Evolutionary conservation across 2,888 invertebrate species (phyloP).

Genomic region (Melipona beecheii): DNA sequence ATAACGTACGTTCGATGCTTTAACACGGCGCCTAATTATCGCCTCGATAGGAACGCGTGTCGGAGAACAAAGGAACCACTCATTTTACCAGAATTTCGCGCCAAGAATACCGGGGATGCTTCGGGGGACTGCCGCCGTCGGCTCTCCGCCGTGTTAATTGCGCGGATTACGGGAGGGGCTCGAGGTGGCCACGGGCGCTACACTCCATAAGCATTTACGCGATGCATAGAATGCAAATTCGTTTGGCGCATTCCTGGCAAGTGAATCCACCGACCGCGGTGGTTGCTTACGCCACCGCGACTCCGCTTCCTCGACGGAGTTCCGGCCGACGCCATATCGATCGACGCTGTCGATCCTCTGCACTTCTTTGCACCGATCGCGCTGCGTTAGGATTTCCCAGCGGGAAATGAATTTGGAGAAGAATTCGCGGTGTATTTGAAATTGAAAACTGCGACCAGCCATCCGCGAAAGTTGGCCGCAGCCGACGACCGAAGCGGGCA

Average conservation of each 20-base stretch:
- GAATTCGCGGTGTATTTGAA: constrained; percentile 19
- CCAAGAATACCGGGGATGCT: constrained; percentile 18
- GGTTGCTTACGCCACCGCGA: constrained; percentile 25
- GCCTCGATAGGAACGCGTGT: not conserved
- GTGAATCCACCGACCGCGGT: constrained; percentile 65
- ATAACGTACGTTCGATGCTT: no score
- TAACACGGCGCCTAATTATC: not conserved
- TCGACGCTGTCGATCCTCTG: not conserved
- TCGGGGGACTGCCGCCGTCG: not conserved
- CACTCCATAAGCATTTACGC: constrained; percentile 67
- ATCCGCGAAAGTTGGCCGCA: constrained; percentile 26
- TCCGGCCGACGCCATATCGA: constrained; percentile 32
- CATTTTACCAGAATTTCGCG: constrained; percentile 3
- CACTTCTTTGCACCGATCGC: not conserved
- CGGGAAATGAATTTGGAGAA: not conserved
- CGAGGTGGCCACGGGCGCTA: constrained; percentile 50
- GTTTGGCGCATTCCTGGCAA: constrained; percentile 71
- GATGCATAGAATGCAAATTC: constrained; percentile 80
- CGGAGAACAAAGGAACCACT: not conserved
- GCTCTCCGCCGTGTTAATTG: constrained; percentile 39
- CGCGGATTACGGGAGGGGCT: constrained; percentile 36
- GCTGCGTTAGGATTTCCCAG: not conserved
- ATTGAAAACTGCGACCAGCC: constrained; percentile 25
- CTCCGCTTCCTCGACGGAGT: constrained; percentile 22
- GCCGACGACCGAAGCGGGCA: not conserved